Evolutionary conservation across 2,113 vertebrate species (phyloP), one percentile per base, ranked within the genome.

Genomic region (Nyctereutes procyonoides): DNA sequence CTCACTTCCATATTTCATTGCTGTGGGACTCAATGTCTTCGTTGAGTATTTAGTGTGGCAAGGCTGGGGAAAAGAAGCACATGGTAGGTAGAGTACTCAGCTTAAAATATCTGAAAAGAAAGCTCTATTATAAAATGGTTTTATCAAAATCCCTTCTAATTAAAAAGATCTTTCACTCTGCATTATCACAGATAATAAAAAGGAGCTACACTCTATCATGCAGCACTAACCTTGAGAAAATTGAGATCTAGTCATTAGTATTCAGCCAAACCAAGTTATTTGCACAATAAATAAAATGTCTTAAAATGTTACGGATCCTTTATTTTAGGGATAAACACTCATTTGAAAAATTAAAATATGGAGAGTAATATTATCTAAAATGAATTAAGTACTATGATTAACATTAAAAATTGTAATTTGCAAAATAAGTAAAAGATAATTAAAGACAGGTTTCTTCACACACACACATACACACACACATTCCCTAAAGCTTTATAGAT

Each of bases 381-480:
- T 95, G 32, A 95, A 96, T 88, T 71, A 94, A 93, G 17, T 76
- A 43, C 63, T 35, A 96, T 53, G 9, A 20, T 82, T 88, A 96
- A 91, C 55, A 87, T 43, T 62, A 83, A 84, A 93, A 84, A 69
- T 77, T 79, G 16, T 24, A 76, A 93, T 83, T 87, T 82, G 24
- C 79, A 95, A 96, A 3, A 48, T 80, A 95, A 94, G 81, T 77
- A 96, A 95, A 95, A 88, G 22, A 92, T 86, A 81, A 93, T 82
- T 77, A 88, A 93, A 35, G 24, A 76, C 16, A 91, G 55, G 8
- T 88, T 89, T 93, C 73, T 92, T 69, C 56, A 86, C 15, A 69
- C 4, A 90, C 15, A 43, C 32, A 83, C 60, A 77, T 35, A 60
- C 4, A 85, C 62, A 86, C 19, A 74, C 74, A 81, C 32, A 82